phyloP scores from a whole-genome alignment of 2,888 invertebrate genomes.

The Amaurobius ferox region DNA sequence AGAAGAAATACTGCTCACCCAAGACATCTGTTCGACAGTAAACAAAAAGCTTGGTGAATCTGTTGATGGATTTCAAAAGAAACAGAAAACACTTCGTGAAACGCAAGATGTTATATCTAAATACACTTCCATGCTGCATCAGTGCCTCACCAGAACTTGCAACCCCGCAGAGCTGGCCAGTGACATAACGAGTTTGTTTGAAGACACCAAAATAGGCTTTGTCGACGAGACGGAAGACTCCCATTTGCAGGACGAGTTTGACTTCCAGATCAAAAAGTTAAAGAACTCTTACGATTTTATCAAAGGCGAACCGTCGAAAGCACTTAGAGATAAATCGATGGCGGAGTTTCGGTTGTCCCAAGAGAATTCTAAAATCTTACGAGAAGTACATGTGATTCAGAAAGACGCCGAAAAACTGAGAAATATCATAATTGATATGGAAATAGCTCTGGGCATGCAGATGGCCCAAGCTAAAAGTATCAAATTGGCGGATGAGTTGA shows the following conservation, averaged over 20 bases:
- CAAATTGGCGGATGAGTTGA: conserved; percentile 31
- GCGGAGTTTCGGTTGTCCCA: conserved; percentile 47
- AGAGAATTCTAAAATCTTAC: conserved; percentile 42
- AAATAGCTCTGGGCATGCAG: conserved; percentile 30
- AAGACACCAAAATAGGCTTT: not conserved
- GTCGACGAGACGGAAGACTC: conserved; percentile 23
- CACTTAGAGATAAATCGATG: conserved; percentile 17
- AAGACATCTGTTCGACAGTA: conserved; percentile 32
- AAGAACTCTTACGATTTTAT: conserved; percentile 24
- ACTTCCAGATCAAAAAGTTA: conserved; percentile 29
- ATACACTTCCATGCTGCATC: conserved; percentile 31
- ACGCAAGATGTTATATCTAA: conserved; percentile 23
- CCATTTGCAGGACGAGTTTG: conserved; percentile 24
- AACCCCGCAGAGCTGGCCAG: conserved; percentile 18
- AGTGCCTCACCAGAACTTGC: conserved; percentile 17
- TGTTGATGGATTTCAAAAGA: conserved; percentile 28
- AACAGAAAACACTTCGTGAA: conserved; percentile 6
- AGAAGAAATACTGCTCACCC: conserved; percentile 7
- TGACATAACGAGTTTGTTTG: conserved; percentile 31
- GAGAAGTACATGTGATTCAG: conserved; percentile 33
- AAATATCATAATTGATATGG: conserved; percentile 34
- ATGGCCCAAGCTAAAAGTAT: conserved; percentile 17
- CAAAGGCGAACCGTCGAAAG: conserved; percentile 28
- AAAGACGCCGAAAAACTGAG: conserved; percentile 18
- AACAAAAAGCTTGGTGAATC: conserved; percentile 32